Percentiles rank a stretch among this genome's conserved stretches.
phyloP scores from a whole-genome alignment of 2,113 vertebrate genomes.

The Mustela nigripes region DNA sequence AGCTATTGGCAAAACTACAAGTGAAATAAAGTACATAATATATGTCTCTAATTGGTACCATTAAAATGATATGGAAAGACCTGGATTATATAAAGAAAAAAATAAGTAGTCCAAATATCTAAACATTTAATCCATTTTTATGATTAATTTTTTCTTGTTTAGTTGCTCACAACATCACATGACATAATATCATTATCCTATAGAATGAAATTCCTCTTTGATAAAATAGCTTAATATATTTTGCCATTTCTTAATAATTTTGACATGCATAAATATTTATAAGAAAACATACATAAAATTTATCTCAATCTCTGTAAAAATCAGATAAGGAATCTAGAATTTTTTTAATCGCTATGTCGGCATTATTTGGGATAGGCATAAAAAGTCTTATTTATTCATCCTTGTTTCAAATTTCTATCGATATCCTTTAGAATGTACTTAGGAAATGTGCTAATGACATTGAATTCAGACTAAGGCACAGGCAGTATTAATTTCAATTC shows the following conservation, averaged over 20 bases:
- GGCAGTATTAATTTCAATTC: constrained; percentile 14
- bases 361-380: not conserved
- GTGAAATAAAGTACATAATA: not conserved
- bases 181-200: not conserved
- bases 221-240: not conserved
- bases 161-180: not conserved
- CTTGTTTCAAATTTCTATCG: not conserved
- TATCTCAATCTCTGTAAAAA: not conserved
- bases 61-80: not conserved
- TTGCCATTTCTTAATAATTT: constrained; percentile 1
- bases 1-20: not conserved
- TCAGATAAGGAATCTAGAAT: not conserved
- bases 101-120: not conserved
- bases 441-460: not conserved
- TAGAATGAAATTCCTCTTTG: not conserved
- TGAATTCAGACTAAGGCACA: constrained; percentile 34
- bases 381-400: not conserved
- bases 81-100: not conserved
- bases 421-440: not conserved
- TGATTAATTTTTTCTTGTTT: not conserved
- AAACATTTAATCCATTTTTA: not conserved
- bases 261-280: not conserved
- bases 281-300: not conserved
- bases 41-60: not conserved
- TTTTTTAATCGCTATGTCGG: not conserved